Evolutionary conservation across 2,113 vertebrate genomes (phyloP), one percentile per base, ranked within the genome.

Genomic region (Ophiodon elongatus): DNA sequence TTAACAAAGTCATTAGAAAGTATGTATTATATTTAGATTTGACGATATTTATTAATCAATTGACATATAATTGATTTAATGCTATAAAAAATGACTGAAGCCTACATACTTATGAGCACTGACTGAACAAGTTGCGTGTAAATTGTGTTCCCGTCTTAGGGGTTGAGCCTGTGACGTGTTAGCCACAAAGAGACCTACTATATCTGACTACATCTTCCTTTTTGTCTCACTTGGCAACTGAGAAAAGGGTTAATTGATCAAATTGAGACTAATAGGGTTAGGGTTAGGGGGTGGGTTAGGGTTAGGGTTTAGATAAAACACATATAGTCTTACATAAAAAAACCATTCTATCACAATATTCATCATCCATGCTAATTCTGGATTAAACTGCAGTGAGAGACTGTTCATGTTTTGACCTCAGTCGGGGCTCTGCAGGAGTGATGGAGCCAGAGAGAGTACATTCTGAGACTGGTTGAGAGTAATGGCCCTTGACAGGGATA

Each of bases 401-500:
- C 31, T 82, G 76, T 31, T 59, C 2, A 15, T 59, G 45, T 68
- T 59, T 19, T 76, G 84, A 84, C 78, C 65, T 83, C 64, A 47
- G 83, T 59, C 45, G 19, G 60, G 45, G 84, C 76, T 82, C 39
- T 79, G 64, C 47, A 78, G 82, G 54, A 78, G 83, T 84, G 88
- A 89, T 74, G 83, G 84, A 90, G 86, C 64, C 59, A 39, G 31
- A 17, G 84, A 83, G 81, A 75, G 84, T 54, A 50, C 74, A 72
- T 62, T 83, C 63, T 80, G 83, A 88, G 73, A 85, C 71, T 76
- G 79, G 79, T 85, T 41, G 37, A 92, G 68, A 77, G 84, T 90
- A 93, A 94, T 83, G 56, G 68, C 37, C 73, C 76, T 69, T 91
- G 93, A 90, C 92, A 93, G 85, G 76, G 33, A 59, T 52, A 91